Evolutionary conservation across 2,113 vertebrate genomes (phyloP).

Genomic region (Sialia sialis): DNA sequence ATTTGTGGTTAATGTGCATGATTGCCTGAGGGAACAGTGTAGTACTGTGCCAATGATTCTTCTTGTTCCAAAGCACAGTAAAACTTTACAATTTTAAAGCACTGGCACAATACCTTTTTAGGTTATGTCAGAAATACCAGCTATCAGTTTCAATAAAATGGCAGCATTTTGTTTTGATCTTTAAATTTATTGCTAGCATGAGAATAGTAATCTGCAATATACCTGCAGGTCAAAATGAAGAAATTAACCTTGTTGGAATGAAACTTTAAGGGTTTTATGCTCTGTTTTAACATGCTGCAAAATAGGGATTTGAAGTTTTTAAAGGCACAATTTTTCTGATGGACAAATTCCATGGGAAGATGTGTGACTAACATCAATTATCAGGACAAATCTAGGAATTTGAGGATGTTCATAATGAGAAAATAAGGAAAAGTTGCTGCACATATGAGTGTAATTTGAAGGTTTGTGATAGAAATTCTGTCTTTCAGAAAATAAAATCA

Average conservation of each 20-base stretch:
- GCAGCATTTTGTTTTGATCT: conserved; percentile 14
- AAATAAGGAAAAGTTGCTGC: background rate
- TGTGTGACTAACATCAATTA: background rate
- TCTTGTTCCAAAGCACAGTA: conserved; percentile 5
- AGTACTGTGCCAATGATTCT: background rate
- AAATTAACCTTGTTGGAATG: background rate
- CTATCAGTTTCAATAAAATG: conserved; percentile 14
- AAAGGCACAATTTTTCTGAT: background rate
- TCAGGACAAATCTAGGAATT: background rate
- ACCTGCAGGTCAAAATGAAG: conserved; percentile 11
- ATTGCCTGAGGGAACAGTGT: background rate
- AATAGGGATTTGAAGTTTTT: background rate
- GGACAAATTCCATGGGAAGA: background rate
- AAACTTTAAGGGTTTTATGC: background rate
- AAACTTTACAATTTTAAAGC: conserved; percentile 12
- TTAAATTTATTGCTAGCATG: conserved; percentile 21
- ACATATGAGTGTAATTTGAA: background rate
- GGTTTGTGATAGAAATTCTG: background rate
- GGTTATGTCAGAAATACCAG: conserved; percentile 16
- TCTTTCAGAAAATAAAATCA: background rate
- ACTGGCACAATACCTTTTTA: conserved; percentile 9
- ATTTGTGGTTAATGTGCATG: conserved; percentile 6
- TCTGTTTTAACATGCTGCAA: background rate
- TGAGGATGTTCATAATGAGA: background rate
- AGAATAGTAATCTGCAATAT: conserved; percentile 1